Percentiles rank a stretch among this genome's conserved stretches.
phyloP scores from a whole-genome alignment of 92 coral and sea anemone genomes.

The Bergia puertoricense region DNA sequence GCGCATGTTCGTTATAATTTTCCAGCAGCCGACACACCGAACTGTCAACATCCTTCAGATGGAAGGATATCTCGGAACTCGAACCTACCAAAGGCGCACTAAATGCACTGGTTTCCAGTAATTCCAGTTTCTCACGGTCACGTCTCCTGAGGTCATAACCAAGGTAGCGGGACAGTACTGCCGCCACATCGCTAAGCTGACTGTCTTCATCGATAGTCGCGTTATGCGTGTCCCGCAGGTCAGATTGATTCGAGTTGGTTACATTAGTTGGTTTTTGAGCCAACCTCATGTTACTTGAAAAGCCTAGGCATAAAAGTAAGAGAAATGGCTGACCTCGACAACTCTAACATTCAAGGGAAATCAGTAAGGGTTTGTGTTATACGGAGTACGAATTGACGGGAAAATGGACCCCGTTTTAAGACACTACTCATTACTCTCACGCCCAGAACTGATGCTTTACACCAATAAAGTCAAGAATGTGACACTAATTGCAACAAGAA shows the following conservation, averaged over 20 bases:
- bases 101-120: conserved; percentile 19
- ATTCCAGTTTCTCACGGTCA: conserved; percentile 30
- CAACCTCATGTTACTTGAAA: neutral
- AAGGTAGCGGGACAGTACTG: neutral
- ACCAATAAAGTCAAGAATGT: no score
- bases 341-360: no score
- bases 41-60: conserved; percentile 3
- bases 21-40: conserved; percentile 20
- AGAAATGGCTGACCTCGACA: no score
- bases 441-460: no score
- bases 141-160: neutral
- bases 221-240: neutral
- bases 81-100: conserved; percentile 27
- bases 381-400: no score
- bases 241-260: neutral
- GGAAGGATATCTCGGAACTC: conserved; percentile 22
- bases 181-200: neutral
- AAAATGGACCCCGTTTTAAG: no score
- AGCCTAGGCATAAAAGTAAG: no score
- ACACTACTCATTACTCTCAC: no score
- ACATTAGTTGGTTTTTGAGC: neutral
- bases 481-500: no score
- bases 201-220: neutral
- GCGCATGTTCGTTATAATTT: conserved; percentile 18
- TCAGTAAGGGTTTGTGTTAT: no score